Base-by-base conservation (phyloP, 2,113 vertebrate genomes). In the Egretta garzetta region DNA sequence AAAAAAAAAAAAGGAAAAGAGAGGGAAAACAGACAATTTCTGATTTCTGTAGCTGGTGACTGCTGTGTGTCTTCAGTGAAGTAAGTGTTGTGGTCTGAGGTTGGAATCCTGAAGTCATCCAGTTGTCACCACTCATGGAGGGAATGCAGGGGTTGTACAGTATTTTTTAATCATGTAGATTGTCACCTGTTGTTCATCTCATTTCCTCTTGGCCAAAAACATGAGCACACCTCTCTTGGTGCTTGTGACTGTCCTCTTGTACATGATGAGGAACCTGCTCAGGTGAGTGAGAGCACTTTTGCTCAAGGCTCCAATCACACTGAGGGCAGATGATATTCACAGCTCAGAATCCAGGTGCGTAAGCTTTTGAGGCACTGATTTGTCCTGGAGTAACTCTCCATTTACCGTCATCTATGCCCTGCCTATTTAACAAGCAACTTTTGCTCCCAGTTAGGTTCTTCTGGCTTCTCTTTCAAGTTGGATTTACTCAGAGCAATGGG, bases 1-100 rank as follows among this genome's bases (percentile, higher is more conserved):
- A 35, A 43, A 21, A 1, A 45, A 37, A 39, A n/a, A 21, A 1
- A 39, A 32, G 3, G 6, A 4, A 3, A 1, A 2, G 1, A 6
- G 32, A 23, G 23, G 14, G 10, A 47, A 26, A 67, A 27, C 9
- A 9, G 17, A 6, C 37, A 53, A 13, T 53, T 49, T 68, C 15
- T 71, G 60, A 39, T 87, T 87, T 52, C 68, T 79, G 1, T 43
- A 81, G 27, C 52, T 77, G n/a, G 12, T 75, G 83, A 81, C 30
- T 89, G 26, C 56, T 68, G 5, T 71, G 35, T 47, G 33, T 95
- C 80, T 62, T n/a, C 80, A 62, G 50, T 75, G 18, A 37, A 75
- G 11, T 76, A 32, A 68, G 28, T 79, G 20, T n/a, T 86, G 17
- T 76, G 47, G 50, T 74, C 15, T 82, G 53, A 17, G 10, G 13